Evolutionary conservation across 2,888 invertebrate genomes (phyloP).

Genomic region (Axea sp.): DNA sequence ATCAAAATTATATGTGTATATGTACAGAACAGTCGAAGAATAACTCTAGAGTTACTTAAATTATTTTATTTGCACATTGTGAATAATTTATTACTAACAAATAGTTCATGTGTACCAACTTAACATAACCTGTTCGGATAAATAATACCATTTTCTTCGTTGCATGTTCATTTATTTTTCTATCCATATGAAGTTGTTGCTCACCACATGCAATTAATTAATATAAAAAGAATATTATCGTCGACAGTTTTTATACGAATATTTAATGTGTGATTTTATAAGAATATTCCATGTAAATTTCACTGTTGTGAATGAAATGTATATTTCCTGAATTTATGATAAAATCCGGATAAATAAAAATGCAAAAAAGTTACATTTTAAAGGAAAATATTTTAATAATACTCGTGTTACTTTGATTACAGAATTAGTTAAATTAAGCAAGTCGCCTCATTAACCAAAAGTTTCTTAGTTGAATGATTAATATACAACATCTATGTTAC

Average conservation of each 20-base stretch:
- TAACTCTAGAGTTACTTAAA: too few species aligned
- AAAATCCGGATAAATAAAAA: too few species aligned
- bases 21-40: too few species aligned
- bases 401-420: slow-evolving; percentile 3
- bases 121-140: slow-evolving; percentile 6
- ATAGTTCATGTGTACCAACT: slow-evolving; percentile 1
- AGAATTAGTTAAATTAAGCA: background rate
- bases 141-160: slow-evolving; percentile 17
- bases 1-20: too few species aligned
- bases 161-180: slow-evolving; percentile 1
- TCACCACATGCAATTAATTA: slow-evolving; percentile 1
- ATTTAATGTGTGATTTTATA: slow-evolving; percentile 1
- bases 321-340: too few species aligned
- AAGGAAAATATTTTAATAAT: too few species aligned
- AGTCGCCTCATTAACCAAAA: too few species aligned
- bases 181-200: background rate
- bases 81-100: slow-evolving; percentile 11
- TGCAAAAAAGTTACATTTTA: too few species aligned
- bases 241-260: slow-evolving; percentile 10
- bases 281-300: too few species aligned
- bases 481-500: too few species aligned
- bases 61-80: too few species aligned
- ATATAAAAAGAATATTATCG: slow-evolving; percentile 18
- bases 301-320: too few species aligned
- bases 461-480: background rate